These are phyloP conservation scores for Volucella inanis DNA, from an alignment of 2,888 invertebrate species.

Conservation along the genomic window DNA sequence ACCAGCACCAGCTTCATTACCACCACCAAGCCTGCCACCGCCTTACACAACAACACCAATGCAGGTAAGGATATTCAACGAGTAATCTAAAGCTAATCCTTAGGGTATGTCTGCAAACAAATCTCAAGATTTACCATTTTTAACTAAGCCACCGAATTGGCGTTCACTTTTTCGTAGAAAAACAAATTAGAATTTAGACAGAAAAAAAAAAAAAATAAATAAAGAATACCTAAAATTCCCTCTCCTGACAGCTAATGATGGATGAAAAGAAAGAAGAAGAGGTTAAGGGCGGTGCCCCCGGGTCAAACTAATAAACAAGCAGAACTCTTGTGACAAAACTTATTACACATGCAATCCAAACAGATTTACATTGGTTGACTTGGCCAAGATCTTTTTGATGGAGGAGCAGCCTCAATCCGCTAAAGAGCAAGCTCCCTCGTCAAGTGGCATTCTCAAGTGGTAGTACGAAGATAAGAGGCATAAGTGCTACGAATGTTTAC, in stretches of 20 bases:
- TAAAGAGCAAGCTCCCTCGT: slow-evolving; percentile 37
- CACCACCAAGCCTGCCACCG: slow-evolving; percentile 87
- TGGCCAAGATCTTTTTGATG: slow-evolving; percentile 16
- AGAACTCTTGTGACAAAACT: slow-evolving; percentile 41
- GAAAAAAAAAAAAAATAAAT: not conserved
- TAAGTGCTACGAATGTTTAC: slow-evolving; percentile 69
- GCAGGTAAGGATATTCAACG: slow-evolving; percentile 77
- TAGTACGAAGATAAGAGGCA: slow-evolving; percentile 63
- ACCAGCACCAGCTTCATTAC: slow-evolving; percentile 88
- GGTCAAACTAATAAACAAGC: slow-evolving; percentile 61
- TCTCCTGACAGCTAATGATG: not conserved
- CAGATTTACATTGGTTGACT: not conserved
- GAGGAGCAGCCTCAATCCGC: slow-evolving; percentile 30
- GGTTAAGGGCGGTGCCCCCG: slow-evolving; percentile 50
- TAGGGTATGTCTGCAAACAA: too few species aligned
- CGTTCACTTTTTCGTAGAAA: slow-evolving; percentile 23
- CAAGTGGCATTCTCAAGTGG: slow-evolving; percentile 68
- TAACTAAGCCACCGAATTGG: slow-evolving; percentile 5
- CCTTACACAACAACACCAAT: slow-evolving; percentile 85
- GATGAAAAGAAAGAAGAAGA: slow-evolving; percentile 1
- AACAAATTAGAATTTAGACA: slow-evolving; percentile 7
- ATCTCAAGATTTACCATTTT: too few species aligned
- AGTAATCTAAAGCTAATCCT: too few species aligned
- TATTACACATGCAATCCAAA: slow-evolving; percentile 47
- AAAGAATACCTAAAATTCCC: not conserved